Percentiles rank a stretch among this genome's conserved stretches.
phyloP scores from a whole-genome alignment of 2,113 vertebrate genomes.

The Egretta garzetta region DNA sequence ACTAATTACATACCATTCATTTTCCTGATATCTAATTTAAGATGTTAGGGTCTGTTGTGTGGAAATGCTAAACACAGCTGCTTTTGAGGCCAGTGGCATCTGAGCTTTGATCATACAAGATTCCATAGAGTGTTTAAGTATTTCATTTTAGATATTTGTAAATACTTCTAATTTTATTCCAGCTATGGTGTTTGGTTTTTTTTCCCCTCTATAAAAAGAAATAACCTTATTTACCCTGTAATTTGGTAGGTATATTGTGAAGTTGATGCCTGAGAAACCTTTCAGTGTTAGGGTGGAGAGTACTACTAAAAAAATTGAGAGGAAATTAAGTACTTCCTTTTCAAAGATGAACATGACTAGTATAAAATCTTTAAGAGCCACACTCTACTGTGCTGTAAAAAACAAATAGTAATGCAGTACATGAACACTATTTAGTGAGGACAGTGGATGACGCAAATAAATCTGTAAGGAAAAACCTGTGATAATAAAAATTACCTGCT shows the following conservation, averaged over 20 bases:
- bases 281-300: not conserved
- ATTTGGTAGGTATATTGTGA: not conserved
- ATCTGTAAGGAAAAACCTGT: not conserved
- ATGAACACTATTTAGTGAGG: not conserved
- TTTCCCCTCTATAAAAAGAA: not conserved
- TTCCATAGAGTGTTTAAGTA: not conserved
- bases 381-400: not conserved
- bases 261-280: not conserved
- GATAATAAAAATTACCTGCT: not conserved
- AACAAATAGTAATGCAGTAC: not conserved
- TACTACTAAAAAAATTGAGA: not conserved
- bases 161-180: not conserved
- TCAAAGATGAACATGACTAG: not conserved
- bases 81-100: not conserved
- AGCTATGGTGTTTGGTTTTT: not conserved
- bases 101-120: not conserved
- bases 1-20: not conserved
- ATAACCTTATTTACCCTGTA: not conserved
- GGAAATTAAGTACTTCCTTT: not conserved
- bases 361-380: not conserved
- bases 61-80: not conserved
- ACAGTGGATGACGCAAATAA: not conserved
- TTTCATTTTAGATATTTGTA: not conserved
- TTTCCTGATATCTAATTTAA: not conserved
- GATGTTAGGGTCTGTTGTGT: not conserved